Evolutionary conservation across 1,140 invertebrate genomes (phyloP).

Genomic region (Drosophila ananassae): DNA sequence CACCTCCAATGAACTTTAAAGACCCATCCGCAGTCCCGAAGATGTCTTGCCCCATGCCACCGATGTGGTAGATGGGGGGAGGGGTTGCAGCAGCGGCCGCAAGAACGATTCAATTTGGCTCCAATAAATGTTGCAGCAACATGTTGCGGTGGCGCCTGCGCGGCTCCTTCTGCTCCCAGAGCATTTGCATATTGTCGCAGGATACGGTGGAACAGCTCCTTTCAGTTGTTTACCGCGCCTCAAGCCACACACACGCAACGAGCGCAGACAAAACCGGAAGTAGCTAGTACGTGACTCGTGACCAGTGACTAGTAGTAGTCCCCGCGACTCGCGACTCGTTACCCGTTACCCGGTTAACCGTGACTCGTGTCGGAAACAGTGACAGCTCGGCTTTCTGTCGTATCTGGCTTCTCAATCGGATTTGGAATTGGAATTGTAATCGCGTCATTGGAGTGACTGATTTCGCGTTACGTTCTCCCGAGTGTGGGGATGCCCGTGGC

Average conservation of each 20-base stretch:
- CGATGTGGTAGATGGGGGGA: background rate
- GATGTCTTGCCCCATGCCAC: background rate
- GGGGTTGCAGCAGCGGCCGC: conserved; percentile 13
- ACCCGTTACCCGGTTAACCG: background rate
- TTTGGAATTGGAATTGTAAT: conserved; percentile 28
- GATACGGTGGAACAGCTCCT: conserved; percentile 13
- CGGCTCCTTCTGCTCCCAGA: conserved; percentile 16
- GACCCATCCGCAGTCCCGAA: conserved; percentile 7
- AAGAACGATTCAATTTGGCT: conserved; percentile 65
- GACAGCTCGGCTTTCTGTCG: conserved; percentile 34
- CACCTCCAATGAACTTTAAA: conserved; percentile 59
- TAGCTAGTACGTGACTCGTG: conserved; percentile 10
- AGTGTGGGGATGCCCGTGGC: conserved; percentile 10
- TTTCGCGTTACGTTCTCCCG: conserved; percentile 20
- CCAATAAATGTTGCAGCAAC: conserved; percentile 77
- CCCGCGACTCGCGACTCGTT: conserved; percentile 11
- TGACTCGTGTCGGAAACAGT: conserved; percentile 20
- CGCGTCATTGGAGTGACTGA: conserved; percentile 45
- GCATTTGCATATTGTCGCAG: conserved; percentile 63
- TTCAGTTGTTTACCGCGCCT: conserved; percentile 72
- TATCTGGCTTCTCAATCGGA: conserved; percentile 38
- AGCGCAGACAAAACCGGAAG: conserved; percentile 33
- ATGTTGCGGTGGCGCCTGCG: conserved; percentile 70
- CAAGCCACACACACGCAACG: conserved; percentile 68
- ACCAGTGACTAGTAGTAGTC: background rate